Evolutionary conservation across 2,113 vertebrate species (phyloP), one percentile per base, ranked within the genome.

Genomic region (Ammodytes marinus): DNA sequence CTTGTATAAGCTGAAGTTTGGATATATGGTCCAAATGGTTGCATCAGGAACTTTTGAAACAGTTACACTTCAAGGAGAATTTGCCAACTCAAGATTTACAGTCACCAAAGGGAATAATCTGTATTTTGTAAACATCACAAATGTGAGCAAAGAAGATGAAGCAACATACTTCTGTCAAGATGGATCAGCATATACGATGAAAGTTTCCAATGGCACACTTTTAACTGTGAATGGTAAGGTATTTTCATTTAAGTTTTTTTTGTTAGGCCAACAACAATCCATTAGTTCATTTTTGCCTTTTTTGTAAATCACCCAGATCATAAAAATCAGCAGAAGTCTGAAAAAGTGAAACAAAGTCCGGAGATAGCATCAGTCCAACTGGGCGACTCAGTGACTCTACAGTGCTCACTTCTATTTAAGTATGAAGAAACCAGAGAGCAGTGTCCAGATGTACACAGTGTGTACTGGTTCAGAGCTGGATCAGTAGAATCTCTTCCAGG

Each of bases 191-290:
- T 82, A 55, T 1, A 40, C 40, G 15, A 10, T 52, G 14, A 35
- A 35, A 9, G 3, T 81, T 0, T 0, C n/a, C 0, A 76, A 67
- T 7, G 4, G 39, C 12, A 82, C 72, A n/a, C 0, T 79, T 63
- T 0, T 92, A 64, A 6, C 19, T 42, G 88, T 92, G 4, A 85
- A 80, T 13, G 88, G 91, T 92, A 88, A 86, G 35, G 43, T 52
- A 66, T 73, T 9, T 63, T 57, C 0, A 58, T 71, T 47, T 45
- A 3, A n/a, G 0, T 27, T 58, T 77, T 3, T 59, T 59, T 49
- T 15, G 0, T 68, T 7, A 46, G 39, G 19, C 37, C 0, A 5
- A 1, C 43, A 69, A 69, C 15, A 71, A 59, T 4, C 8, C 12
- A 43, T 12, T 4, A 27, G 1, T 9, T 67, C 4, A 1, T 35